A percentile compares a stretch with the other conserved stretches of the same genome.
Conservation (phyloP, 2,113 vertebrate genomes). For the Catagonus wagneri region DNA sequence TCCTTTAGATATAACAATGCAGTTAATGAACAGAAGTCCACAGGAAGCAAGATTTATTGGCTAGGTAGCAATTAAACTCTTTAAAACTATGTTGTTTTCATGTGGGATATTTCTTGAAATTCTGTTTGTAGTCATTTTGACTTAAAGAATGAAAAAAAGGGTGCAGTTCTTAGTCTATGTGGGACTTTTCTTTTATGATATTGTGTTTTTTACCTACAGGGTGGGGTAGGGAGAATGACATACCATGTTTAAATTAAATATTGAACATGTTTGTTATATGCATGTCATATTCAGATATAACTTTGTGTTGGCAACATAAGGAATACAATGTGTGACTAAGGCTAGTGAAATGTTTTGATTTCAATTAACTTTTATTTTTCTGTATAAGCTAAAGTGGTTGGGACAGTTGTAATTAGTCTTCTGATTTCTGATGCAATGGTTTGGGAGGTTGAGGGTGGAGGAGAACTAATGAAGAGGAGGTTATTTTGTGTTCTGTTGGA, state of each 20-base stretch:
- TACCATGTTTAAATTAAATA: not conserved
- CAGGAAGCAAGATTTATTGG: not conserved
- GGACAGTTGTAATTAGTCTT: not conserved
- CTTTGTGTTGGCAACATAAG: not conserved
- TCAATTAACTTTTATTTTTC: slow-evolving; percentile 2
- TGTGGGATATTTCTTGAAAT: not conserved
- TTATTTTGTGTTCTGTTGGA: not conserved
- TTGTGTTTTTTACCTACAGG: not conserved
- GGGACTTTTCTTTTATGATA: not conserved
- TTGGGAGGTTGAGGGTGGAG: not conserved
- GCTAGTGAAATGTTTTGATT: not conserved
- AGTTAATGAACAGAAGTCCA: not conserved
- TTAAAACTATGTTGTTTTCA: not conserved
- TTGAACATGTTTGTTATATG: not conserved
- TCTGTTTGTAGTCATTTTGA: slow-evolving; percentile 11
- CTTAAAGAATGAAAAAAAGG: not conserved
- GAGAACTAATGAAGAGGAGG: not conserved
- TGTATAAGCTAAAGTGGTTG: not conserved
- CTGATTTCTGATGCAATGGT: not conserved
- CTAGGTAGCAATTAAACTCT: not conserved
- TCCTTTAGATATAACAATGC: not conserved
- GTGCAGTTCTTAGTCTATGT: not conserved
- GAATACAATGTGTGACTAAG: not conserved
- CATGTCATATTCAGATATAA: slow-evolving; percentile 23
- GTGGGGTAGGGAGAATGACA: not conserved